Conservation (phyloP, 1,140 invertebrate species). For the Papilio aristodemus region DNA sequence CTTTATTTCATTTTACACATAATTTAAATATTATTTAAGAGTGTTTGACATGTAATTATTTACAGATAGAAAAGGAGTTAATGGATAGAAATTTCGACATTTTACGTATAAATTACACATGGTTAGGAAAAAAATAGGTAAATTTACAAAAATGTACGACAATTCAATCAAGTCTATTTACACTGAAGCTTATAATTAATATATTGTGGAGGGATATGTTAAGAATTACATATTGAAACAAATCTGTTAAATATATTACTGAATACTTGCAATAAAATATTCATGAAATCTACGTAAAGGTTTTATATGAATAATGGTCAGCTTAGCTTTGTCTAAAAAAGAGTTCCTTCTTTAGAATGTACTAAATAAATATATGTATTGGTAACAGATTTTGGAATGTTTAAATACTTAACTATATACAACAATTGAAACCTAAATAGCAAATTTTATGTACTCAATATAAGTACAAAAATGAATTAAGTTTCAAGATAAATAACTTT, state of each 20-base stretch:
- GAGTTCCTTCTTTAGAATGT: too few relatives aligned
- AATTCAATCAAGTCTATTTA: slow-evolving; percentile 21
- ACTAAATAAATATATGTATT: too few relatives aligned
- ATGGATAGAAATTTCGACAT: slow-evolving; percentile 55
- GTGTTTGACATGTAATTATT: slow-evolving; percentile 63
- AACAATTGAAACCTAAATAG: background rate
- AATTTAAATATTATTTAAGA: slow-evolving; percentile 57
- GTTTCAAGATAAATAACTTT: background rate
- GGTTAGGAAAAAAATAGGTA: background rate
- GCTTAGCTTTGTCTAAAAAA: too few relatives aligned
- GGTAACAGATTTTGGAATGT: background rate
- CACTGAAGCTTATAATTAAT: slow-evolving; percentile 26
- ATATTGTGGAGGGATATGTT: slow-evolving; percentile 8
- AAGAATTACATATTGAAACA: slow-evolving; percentile 3
- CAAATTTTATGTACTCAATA: background rate
- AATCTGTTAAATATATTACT: background rate
- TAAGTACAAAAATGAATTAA: background rate
- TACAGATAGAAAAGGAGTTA: slow-evolving; percentile 59
- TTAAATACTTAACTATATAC: background rate
- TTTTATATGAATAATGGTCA: background rate
- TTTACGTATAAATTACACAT: slow-evolving; percentile 38
- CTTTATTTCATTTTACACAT: slow-evolving; percentile 74
- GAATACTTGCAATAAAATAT: background rate
- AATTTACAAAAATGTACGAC: slow-evolving; percentile 19
- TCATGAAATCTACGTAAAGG: background rate